These are phyloP conservation scores for Tympanuchus pallidicinctus DNA, from an alignment of 2,113 vertebrate genomes.

Conservation along the genomic window DNA sequence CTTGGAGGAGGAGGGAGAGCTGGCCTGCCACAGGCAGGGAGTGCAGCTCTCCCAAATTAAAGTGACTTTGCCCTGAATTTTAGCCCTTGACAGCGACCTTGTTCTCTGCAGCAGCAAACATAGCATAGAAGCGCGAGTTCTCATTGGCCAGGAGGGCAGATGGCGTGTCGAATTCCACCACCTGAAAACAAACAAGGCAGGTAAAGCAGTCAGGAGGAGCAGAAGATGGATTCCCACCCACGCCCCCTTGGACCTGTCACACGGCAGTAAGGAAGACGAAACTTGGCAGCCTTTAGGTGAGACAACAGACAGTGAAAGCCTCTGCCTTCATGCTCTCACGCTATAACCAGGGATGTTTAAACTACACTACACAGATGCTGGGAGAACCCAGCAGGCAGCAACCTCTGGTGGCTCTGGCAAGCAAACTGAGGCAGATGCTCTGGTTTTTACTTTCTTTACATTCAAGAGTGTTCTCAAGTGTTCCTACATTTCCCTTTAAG, in stretches of 20 bases:
- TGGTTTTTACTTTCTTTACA: neutral
- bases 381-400: neutral
- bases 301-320: neutral
- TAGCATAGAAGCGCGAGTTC: conserved; percentile 92
- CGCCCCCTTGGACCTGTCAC: neutral
- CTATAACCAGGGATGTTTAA: neutral
- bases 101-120: conserved; percentile 92
- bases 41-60: conserved; percentile 55
- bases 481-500: neutral
- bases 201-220: conserved; percentile 1
- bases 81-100: conserved; percentile 93
- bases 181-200: conserved; percentile 78
- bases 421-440: neutral
- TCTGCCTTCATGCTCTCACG: neutral
- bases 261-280: neutral
- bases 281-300: neutral
- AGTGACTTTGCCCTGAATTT: conserved; percentile 65
- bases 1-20: conserved; percentile 67
- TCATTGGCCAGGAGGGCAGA: conserved; percentile 90
- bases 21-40: conserved; percentile 78
- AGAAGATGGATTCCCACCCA: neutral
- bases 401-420: neutral
- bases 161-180: conserved; percentile 95
- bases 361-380: neutral
- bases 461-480: neutral